These are phyloP conservation scores for Spinibarbus caldwelli DNA, from an alignment of 2,797 vertebrate genomes.

Conservation along the genomic window DNA sequence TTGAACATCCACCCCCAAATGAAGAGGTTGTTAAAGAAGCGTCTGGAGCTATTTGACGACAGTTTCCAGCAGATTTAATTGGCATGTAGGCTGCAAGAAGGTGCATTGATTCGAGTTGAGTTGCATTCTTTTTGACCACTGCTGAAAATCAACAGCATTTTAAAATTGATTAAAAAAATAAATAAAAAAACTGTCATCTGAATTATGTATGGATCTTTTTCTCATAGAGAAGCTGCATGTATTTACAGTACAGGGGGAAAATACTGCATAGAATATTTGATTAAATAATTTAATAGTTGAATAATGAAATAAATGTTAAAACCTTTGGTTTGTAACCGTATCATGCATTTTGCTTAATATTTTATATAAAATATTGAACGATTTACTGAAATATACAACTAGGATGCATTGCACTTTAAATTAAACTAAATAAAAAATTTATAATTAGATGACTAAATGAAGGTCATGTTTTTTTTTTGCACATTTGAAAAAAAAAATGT, in stretches of 20 bases:
- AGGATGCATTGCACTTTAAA: not conserved
- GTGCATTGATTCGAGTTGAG: conserved; percentile 36
- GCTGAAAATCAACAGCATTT: not conserved
- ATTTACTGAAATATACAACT: not conserved
- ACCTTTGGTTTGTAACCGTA: not conserved
- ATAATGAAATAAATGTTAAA: not conserved
- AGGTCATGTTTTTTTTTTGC: not conserved
- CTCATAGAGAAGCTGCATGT: not conserved
- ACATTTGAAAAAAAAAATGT: not conserved
- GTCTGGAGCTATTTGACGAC: conserved; percentile 62
- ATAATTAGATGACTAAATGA: not conserved
- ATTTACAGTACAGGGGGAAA: not conserved
- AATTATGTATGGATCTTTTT: conserved; percentile 27
- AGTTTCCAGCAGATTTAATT: conserved; percentile 67
- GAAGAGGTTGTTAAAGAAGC: conserved; percentile 50
- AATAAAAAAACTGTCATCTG: not conserved
- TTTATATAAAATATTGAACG: not conserved
- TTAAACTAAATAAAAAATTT: rapidly evolving
- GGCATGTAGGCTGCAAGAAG: conserved; percentile 63
- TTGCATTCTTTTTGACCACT: not conserved
- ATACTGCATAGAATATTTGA: not conserved
- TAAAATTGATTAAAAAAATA: conserved; percentile 12
- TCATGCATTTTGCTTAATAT: not conserved
- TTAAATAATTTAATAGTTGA: not conserved
- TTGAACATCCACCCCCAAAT: conserved; percentile 47